These are phyloP conservation scores for Excalfactoria chinensis DNA, from an alignment of 2,113 vertebrate species.

Conservation along the genomic window DNA sequence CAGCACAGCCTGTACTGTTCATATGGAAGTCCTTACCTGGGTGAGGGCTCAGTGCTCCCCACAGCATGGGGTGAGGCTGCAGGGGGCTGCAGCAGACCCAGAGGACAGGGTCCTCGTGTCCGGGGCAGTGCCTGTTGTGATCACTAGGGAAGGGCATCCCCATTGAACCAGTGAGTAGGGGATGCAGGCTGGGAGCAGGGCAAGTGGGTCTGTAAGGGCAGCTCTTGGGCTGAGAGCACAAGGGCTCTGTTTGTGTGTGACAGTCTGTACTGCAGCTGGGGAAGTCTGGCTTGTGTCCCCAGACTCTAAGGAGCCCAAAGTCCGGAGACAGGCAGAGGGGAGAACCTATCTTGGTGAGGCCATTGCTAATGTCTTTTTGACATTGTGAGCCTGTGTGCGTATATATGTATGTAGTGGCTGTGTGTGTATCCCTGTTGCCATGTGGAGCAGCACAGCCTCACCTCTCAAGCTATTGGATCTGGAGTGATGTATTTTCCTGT, in stretches of 20 bases:
- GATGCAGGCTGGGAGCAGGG: not conserved
- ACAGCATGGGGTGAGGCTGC: not conserved
- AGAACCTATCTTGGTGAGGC: not conserved
- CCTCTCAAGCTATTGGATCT: not conserved
- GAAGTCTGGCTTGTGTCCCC: not conserved
- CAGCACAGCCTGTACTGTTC: not conserved
- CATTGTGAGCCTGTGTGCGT: fast-evolving
- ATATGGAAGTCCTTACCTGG: not conserved
- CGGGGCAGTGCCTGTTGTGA: not conserved
- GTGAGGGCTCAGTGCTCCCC: not conserved
- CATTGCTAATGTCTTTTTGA: not conserved
- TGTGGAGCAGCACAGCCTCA: not conserved
- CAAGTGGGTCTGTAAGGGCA: not conserved
- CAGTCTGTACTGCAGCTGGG: not conserved
- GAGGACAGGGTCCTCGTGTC: not conserved
- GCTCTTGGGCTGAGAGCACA: not conserved
- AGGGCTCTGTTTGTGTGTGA: not conserved
- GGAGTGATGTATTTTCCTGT: not conserved
- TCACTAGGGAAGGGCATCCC: not conserved
- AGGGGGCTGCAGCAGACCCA: not conserved
- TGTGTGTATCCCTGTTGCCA: not conserved
- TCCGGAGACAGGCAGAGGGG: not conserved
- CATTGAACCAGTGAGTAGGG: not conserved
- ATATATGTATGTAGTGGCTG: fast-evolving
- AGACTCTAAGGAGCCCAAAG: not conserved